Percentiles rank a stretch among this genome's conserved stretches.
phyloP scores from a whole-genome alignment of 2,113 vertebrate species.

The Ceuthmochares aereus region DNA sequence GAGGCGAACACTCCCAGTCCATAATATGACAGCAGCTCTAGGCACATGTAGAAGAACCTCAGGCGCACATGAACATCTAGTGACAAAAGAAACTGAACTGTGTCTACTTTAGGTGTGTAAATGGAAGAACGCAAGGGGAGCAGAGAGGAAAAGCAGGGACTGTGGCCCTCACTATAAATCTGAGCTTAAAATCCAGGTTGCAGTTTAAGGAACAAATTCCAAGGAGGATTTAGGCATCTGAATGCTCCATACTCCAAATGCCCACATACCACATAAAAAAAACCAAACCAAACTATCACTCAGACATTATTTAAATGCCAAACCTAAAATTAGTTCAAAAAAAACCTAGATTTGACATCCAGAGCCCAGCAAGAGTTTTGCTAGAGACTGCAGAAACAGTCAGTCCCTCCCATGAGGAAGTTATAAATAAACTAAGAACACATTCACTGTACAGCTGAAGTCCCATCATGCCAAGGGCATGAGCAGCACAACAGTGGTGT shows the following conservation, averaged over 20 bases:
- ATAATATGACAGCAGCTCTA: background rate
- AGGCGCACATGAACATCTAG: background rate
- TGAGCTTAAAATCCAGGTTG: background rate
- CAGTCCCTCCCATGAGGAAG: background rate
- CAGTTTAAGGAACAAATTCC: background rate
- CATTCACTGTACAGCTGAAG: rapidly evolving
- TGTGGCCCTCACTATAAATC: background rate
- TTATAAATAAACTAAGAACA: background rate
- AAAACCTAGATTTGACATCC: background rate
- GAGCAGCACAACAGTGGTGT: background rate
- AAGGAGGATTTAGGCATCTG: background rate
- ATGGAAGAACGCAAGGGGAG: background rate
- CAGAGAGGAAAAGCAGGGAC: background rate
- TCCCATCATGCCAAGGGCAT: background rate
- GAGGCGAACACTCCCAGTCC: background rate
- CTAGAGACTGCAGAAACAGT: background rate
- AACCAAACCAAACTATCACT: background rate
- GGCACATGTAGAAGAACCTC: rapidly evolving
- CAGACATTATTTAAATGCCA: background rate
- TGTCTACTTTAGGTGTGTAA: rapidly evolving
- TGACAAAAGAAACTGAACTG: background rate
- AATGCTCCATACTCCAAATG: background rate
- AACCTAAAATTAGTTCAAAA: background rate
- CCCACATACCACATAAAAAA: background rate
- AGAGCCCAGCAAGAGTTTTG: background rate